Conservation (phyloP, 2,888 invertebrate species). For the Archips xylosteana region DNA sequence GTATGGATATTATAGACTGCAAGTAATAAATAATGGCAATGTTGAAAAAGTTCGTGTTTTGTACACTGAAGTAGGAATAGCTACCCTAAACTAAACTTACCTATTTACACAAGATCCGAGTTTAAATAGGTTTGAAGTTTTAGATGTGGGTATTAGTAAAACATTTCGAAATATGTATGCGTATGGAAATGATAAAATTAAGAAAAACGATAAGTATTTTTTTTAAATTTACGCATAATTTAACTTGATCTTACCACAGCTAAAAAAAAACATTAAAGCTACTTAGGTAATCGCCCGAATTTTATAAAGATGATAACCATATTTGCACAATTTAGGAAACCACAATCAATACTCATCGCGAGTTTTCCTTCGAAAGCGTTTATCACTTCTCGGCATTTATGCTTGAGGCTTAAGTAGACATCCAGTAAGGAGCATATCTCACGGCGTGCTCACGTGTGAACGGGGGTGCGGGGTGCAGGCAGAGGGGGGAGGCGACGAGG, state of each 20-base stretch:
- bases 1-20: not conserved
- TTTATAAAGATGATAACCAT: slow-evolving; percentile 20
- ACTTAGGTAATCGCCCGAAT: not conserved
- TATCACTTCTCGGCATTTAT: slow-evolving; percentile 73
- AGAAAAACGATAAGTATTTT: too few species aligned
- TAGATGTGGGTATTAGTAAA: too few species aligned
- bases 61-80: too few species aligned
- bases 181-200: too few species aligned
- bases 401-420: slow-evolving; percentile 71
- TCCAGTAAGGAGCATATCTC: slow-evolving; percentile 71
- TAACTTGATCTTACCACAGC: not conserved
- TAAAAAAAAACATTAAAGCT: not conserved
- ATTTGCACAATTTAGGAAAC: slow-evolving; percentile 48
- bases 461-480: slow-evolving; percentile 48
- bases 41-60: too few species aligned
- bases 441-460: slow-evolving; percentile 81
- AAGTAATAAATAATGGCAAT: not conserved
- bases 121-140: not conserved
- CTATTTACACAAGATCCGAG: not conserved
- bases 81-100: too few species aligned
- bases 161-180: too few species aligned
- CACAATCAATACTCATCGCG: slow-evolving; percentile 66
- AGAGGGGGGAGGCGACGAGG: slow-evolving; percentile 63
- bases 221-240: not conserved
- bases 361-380: slow-evolving; percentile 70